Conservation (phyloP, 1,140 invertebrate genomes). For the Drosophila sproati region DNA sequence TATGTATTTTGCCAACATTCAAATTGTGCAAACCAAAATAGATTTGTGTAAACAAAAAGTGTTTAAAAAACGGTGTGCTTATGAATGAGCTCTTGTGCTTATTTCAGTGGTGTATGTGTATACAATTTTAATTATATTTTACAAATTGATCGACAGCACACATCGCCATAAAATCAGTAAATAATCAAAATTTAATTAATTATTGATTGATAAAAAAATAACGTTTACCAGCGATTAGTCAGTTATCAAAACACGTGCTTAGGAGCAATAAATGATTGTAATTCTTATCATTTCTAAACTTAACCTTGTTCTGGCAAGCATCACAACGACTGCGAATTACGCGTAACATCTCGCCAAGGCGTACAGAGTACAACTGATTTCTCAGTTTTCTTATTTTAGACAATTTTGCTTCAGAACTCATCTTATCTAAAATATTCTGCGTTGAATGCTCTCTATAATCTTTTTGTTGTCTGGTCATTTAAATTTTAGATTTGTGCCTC, state of each 20-base stretch:
- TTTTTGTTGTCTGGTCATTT: neutral
- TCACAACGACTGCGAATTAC: conserved; percentile 1
- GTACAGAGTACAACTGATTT: conserved; percentile 21
- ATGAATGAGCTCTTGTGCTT: too few relatives aligned
- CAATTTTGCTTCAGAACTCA: conserved; percentile 3
- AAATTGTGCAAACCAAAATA: too few relatives aligned
- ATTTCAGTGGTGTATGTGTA: too few relatives aligned
- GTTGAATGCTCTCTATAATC: conserved; percentile 11
- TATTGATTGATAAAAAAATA: too few relatives aligned
- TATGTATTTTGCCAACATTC: neutral
- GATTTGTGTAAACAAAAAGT: neutral
- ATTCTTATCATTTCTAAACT: neutral
- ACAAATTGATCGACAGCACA: neutral
- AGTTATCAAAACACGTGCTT: too few relatives aligned
- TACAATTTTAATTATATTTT: neutral
- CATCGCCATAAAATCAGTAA: too few relatives aligned
- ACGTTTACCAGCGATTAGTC: neutral
- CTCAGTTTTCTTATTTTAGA: neutral
- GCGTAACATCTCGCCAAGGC: conserved; percentile 29
- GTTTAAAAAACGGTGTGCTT: too few relatives aligned
- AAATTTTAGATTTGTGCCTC: neutral
- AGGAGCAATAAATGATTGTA: neutral
- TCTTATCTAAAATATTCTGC: conserved; percentile 16
- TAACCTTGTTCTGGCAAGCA: conserved; percentile 3
- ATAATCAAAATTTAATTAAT: too few relatives aligned